Evolutionary conservation across 2,888 invertebrate genomes (phyloP).

Genomic region (Prosopocoilus inquinatus): DNA sequence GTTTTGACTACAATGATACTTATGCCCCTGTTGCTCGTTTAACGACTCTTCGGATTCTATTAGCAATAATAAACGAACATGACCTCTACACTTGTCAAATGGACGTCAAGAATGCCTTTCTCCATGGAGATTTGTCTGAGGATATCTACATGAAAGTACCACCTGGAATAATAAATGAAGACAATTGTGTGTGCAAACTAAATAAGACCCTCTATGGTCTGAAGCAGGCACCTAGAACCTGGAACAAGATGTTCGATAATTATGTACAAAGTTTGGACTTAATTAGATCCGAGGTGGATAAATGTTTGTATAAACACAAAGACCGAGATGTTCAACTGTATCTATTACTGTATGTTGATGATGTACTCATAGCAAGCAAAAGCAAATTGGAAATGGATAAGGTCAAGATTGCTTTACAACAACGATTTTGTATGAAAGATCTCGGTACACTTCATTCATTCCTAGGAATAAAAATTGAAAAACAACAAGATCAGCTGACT

Average conservation of each 20-base stretch:
- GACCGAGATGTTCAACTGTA: background rate
- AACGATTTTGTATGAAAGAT: background rate
- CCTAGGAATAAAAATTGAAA: background rate
- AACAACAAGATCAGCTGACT: background rate
- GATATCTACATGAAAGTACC: background rate
- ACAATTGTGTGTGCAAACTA: background rate
- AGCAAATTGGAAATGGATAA: background rate
- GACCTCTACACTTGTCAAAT: background rate
- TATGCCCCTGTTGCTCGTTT: background rate
- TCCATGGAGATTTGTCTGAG: background rate
- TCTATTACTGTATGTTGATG: background rate
- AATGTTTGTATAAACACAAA: background rate
- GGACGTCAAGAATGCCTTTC: background rate
- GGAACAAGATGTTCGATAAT: background rate
- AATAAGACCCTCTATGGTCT: background rate
- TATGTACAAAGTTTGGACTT: background rate
- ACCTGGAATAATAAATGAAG: background rate
- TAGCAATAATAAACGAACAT: background rate
- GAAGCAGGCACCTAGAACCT: background rate
- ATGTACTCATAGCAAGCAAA: background rate
- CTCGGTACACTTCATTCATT: background rate
- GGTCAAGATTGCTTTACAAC: background rate
- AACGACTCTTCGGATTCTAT: background rate
- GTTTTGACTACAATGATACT: slow-evolving; percentile 2
- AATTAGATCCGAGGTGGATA: background rate